Evolutionary conservation across 2,113 vertebrate species (phyloP), one percentile per base, ranked within the genome.

Genomic region (Entosphenus tridentatus): DNA sequence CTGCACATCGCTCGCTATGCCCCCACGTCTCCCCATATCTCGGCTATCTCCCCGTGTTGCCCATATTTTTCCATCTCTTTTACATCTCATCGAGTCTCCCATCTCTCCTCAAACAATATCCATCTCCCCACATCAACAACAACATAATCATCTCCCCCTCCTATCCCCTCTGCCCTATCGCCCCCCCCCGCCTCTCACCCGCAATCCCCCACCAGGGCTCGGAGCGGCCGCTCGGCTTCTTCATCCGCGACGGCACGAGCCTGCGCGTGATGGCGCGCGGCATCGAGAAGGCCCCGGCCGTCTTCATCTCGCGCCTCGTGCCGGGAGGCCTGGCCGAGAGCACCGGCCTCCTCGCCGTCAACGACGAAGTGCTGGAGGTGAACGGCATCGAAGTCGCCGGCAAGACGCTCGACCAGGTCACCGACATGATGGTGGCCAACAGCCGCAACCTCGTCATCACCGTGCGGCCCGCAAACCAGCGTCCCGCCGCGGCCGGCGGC

Each of bases 341-440:
- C 83, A 98, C 92, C 0, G 93, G 93, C 16, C 80, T 98, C 72
- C 82, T 97, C 73, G 93, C 93, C 1, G 92, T 98, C n/a, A 96
- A 98, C 0, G 93, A 98, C 1, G 93, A 97, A 79, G 92, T 98
- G 68, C 78, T 98, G 74, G 93, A 98, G 79, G 93, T 98, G n/a
- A 98, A 97, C 3, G 93, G 93, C 72, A 98, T 98, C 12, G 93
- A 97, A 74, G 93, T 98, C 72, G 86, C 88, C 0, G 92, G 89
- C 21, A 97, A 96, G 77, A 92, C 90, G 3, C 78, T 98, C 2
- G 93, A 97, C 75, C 93, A 97, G 77, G 93, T 96, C 57, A 98
- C 93, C 3, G 93, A 98, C 80, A 98, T 98, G 93, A 98, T 97
- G 93, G 96, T 98, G 14, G 93, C 93, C 74, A 98, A 98, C 81